phyloP scores from a whole-genome alignment of 2,888 invertebrate genomes.

The Phalera bucephala region DNA sequence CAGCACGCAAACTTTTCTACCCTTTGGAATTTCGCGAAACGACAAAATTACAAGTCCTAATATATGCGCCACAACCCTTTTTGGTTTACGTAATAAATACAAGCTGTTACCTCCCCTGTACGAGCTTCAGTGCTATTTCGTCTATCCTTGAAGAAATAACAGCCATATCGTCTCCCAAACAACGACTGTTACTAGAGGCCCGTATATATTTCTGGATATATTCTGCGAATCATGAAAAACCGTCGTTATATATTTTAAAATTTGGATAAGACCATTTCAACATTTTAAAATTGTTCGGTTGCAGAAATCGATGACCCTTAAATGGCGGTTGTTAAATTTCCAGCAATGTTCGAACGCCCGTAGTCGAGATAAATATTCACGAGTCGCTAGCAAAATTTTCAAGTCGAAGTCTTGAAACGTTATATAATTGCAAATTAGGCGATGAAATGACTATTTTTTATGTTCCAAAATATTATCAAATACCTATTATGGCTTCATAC shows the following conservation, averaged over 20 bases:
- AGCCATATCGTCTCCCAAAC: conserved; percentile 2
- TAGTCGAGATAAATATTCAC: conserved; percentile 44
- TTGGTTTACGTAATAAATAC: conserved; percentile 49
- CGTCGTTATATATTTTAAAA: conserved; percentile 29
- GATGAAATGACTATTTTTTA: no score
- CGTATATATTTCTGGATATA: conserved; percentile 9
- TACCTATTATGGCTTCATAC: neutral
- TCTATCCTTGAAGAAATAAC: conserved; percentile 16
- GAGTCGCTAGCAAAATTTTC: conserved; percentile 32
- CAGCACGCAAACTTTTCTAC: conserved; percentile 60
- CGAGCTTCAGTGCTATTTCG: conserved; percentile 9
- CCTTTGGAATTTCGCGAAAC: conserved; percentile 38
- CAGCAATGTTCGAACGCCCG: conserved; percentile 38
- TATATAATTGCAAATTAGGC: no score
- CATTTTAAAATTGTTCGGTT: conserved; percentile 31
- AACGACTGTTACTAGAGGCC: conserved; percentile 12
- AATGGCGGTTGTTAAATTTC: no score
- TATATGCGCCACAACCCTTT: conserved; percentile 29
- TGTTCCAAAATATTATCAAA: neutral
- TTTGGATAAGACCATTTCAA: conserved; percentile 30
- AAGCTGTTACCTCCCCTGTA: conserved; percentile 35
- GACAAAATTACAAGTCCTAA: conserved; percentile 46
- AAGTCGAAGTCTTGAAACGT: conserved; percentile 5
- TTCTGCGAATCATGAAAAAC: conserved; percentile 17
- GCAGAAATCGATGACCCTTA: no score